Evolutionary conservation across 1,140 invertebrate genomes (phyloP).

Genomic region (Drosophila littoralis): DNA sequence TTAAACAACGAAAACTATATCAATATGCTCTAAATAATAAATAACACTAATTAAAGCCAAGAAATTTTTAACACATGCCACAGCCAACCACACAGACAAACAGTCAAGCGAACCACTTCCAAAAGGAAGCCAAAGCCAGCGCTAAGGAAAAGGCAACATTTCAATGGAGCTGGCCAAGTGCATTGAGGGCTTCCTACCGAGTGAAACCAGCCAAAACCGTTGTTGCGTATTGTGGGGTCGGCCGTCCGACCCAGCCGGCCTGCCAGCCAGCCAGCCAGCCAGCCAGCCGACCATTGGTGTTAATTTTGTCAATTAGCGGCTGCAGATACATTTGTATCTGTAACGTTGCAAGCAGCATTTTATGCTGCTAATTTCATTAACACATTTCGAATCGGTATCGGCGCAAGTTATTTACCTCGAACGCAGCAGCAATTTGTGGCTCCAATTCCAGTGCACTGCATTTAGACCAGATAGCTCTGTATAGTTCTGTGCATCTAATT

Average conservation of each 20-base stretch:
- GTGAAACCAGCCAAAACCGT: conserved; percentile 71
- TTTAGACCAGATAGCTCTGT: conserved; percentile 26
- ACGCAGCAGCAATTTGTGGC: conserved; percentile 12
- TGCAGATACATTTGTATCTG: conserved; percentile 76
- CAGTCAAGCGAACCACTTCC: conserved; percentile 30
- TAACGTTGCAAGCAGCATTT: conserved; percentile 72
- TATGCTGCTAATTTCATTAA: conserved; percentile 84
- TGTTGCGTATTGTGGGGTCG: conserved; percentile 59
- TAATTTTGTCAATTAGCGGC: conserved; percentile 83
- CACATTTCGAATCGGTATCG: conserved; percentile 62
- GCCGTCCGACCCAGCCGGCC: conserved; percentile 13
- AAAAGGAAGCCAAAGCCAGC: conserved; percentile 52
- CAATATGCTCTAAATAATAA: conserved; percentile 84
- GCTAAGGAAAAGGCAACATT: conserved; percentile 36
- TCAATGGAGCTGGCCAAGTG: conserved; percentile 28
- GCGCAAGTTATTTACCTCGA: conserved; percentile 59
- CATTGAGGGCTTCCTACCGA: conserved; percentile 52
- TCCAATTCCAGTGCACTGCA: conserved; percentile 33
- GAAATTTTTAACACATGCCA: conserved; percentile 82
- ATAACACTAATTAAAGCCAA: conserved; percentile 84
- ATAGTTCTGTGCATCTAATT: conserved; percentile 50
- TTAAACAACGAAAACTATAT: conserved; percentile 83
- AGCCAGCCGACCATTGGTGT: conserved; percentile 56
- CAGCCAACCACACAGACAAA: conserved; percentile 31
- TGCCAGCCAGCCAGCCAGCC: no score